Conservation (phyloP, 2,888 invertebrate species). For the Sepioteuthis lessoniana region DNA sequence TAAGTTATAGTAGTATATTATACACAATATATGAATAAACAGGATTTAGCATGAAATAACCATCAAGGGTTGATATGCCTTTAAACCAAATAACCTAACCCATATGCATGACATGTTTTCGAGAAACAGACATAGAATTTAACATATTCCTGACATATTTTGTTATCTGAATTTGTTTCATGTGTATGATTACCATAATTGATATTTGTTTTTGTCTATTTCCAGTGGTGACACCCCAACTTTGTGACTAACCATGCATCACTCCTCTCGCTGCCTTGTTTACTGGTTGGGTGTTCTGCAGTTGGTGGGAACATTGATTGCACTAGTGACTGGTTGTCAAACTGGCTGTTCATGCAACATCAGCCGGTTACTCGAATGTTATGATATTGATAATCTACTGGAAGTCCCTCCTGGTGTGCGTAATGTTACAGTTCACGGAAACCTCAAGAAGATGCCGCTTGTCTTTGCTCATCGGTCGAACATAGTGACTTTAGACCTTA, state of each 20-base stretch:
- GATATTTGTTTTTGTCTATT: neutral
- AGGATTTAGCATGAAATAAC: too few species aligned
- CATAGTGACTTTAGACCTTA: conserved; percentile 54
- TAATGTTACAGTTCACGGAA: conserved; percentile 2
- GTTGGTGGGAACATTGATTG: neutral
- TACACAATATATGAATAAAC: too few species aligned
- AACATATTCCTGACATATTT: too few species aligned
- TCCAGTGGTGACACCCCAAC: conserved; percentile 6
- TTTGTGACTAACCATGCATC: neutral
- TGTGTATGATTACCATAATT: neutral
- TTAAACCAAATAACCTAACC: too few species aligned
- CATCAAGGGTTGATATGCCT: too few species aligned
- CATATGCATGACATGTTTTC: too few species aligned
- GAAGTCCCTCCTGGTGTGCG: neutral
- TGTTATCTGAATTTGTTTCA: too few species aligned
- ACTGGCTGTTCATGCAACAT: conserved; percentile 24
- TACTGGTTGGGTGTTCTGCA: conserved; percentile 13
- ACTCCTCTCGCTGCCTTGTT: neutral
- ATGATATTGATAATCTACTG: neutral
- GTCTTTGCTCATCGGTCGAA: neutral
- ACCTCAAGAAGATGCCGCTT: neutral
- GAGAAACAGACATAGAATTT: too few species aligned
- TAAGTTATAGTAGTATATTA: too few species aligned
- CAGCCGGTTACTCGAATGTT: neutral
- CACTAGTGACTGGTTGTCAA: neutral